Evolutionary conservation across 2,888 invertebrate genomes (phyloP).

Genomic region (Tachina fera): DNA sequence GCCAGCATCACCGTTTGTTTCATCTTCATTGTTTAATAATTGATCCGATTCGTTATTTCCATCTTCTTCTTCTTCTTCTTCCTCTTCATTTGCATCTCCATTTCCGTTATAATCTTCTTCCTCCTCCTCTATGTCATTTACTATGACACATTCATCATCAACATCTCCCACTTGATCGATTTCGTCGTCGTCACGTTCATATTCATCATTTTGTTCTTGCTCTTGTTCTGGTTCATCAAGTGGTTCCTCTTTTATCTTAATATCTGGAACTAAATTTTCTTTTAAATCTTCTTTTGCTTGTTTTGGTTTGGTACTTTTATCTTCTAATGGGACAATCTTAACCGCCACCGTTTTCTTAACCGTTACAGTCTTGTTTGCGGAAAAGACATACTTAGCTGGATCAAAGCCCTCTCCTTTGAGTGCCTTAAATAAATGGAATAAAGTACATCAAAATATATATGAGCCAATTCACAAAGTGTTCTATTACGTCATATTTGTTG

Average conservation of each 20-base stretch:
- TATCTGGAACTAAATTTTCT: constrained; percentile 6
- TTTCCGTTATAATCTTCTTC: constrained; percentile 78
- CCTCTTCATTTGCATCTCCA: constrained; percentile 74
- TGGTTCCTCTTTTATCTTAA: constrained; percentile 82
- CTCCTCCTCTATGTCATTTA: constrained; percentile 77
- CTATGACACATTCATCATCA: constrained; percentile 78
- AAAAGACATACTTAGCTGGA: constrained; percentile 88
- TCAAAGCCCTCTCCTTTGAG: constrained; percentile 88
- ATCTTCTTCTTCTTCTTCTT: constrained; percentile 82
- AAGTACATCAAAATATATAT: not conserved
- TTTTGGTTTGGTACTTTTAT: constrained; percentile 51
- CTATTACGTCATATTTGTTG: no score
- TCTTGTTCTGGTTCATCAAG: constrained; percentile 75
- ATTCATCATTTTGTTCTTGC: constrained; percentile 73
- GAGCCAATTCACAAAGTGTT: no score
- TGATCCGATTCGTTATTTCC: constrained; percentile 72
- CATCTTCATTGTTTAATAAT: constrained; percentile 74
- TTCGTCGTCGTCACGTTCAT: constrained; percentile 71
- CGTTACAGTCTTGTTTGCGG: constrained; percentile 73
- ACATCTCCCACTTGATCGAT: constrained; percentile 77
- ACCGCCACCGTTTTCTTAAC: not conserved
- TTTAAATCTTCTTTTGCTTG: constrained; percentile 8
- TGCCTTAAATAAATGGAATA: constrained; percentile 83
- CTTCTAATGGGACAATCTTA: constrained; percentile 22
- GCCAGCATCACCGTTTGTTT: constrained; percentile 75